Evolutionary conservation across 2,113 vertebrate species (phyloP).

Genomic region (Lucifuga dentata): DNA sequence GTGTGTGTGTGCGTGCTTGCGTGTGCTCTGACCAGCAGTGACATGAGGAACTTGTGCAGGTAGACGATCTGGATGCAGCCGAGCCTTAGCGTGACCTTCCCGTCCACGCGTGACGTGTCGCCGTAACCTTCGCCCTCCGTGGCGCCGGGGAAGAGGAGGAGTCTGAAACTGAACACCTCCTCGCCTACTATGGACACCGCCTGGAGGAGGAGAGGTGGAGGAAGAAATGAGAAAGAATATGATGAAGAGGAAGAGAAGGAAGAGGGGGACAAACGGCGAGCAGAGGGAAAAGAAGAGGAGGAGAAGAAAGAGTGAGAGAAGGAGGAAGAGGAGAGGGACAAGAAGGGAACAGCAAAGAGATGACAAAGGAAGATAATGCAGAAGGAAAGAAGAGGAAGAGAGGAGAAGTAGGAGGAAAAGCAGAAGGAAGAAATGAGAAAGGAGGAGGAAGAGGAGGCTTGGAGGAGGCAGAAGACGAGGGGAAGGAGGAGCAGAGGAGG

Average conservation of each 20-base stretch:
- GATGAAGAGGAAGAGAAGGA: too few relatives aligned
- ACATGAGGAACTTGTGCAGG: constrained; percentile 93
- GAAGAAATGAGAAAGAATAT: neutral
- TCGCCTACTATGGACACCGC: constrained; percentile 94
- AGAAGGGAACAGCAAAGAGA: too few relatives aligned
- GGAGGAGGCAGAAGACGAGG: neutral
- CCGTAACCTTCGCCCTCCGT: constrained; percentile 89
- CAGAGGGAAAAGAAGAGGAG: too few relatives aligned
- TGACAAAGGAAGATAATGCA: neutral
- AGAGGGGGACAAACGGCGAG: neutral
- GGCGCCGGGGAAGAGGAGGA: constrained; percentile 88
- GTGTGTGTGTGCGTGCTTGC: neutral
- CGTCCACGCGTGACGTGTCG: constrained; percentile 92
- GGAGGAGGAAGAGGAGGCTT: too few relatives aligned
- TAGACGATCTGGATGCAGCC: constrained; percentile 96
- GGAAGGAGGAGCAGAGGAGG: neutral
- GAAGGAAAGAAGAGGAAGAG: too few relatives aligned
- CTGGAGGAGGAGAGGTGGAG: constrained; percentile 67
- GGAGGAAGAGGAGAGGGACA: too few relatives aligned
- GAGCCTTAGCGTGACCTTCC: constrained; percentile 87
- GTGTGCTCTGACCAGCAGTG: constrained; percentile 87
- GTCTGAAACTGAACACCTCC: constrained; percentile 95
- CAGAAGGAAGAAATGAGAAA: neutral
- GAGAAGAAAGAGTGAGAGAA: too few relatives aligned
- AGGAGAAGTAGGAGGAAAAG: too few relatives aligned